Evolutionary conservation across 2,888 invertebrate genomes (phyloP).

Genomic region (Agrochola circellaris): DNA sequence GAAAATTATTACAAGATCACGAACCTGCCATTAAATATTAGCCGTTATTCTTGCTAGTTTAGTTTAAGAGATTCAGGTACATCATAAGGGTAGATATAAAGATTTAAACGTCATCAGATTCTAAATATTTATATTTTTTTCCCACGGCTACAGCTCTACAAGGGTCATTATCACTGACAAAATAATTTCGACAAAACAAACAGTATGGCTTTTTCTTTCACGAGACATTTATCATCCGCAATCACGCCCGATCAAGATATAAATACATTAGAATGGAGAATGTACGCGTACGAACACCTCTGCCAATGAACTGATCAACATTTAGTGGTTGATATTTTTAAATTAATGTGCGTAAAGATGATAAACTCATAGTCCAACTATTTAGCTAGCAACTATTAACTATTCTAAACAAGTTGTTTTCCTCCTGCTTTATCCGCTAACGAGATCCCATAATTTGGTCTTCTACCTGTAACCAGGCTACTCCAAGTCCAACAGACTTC

Average conservation of each 20-base stretch:
- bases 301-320: slow-evolving; percentile 41
- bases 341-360: not conserved
- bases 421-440: no score
- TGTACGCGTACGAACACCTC: slow-evolving; percentile 15
- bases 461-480: not conserved
- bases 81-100: no score
- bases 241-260: slow-evolving; percentile 43
- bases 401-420: not conserved
- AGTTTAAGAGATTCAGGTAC: no score
- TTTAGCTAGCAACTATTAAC: no score
- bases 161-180: slow-evolving; percentile 19
- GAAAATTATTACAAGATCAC: not conserved
- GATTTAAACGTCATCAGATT: no score
- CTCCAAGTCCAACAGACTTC: not conserved
- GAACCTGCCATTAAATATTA: not conserved
- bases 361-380: not conserved
- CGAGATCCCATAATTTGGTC: not conserved
- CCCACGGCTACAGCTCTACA: not conserved
- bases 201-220: slow-evolving; percentile 22
- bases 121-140: not conserved
- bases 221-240: slow-evolving; percentile 28
- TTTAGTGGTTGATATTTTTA: slow-evolving; percentile 28
- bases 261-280: slow-evolving; percentile 41
- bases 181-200: slow-evolving; percentile 37
- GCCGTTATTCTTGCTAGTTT: not conserved